These are phyloP conservation scores for Chydorus sphaericus DNA, from an alignment of 2,888 invertebrate genomes.

Conservation along the genomic window DNA sequence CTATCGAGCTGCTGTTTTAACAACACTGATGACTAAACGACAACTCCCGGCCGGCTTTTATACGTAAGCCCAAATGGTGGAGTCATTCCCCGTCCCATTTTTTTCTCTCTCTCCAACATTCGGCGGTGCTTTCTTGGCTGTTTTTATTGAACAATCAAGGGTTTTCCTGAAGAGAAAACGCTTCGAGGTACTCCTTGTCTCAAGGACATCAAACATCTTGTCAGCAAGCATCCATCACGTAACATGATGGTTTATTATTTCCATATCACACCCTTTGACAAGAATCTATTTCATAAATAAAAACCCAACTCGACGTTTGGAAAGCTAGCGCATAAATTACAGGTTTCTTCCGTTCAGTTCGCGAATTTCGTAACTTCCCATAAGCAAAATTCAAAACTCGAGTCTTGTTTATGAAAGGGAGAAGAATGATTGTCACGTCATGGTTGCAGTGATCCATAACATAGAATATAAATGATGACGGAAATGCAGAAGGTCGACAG, in stretches of 20 bases:
- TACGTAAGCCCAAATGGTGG: neutral
- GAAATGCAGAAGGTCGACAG: neutral
- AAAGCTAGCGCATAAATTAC: too few species aligned
- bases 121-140: neutral
- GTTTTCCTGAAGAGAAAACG: neutral
- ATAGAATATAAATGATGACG: neutral
- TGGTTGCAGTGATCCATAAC: too few species aligned
- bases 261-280: too few species aligned
- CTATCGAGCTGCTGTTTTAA: neutral
- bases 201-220: neutral
- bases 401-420: too few species aligned
- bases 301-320: too few species aligned
- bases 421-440: too few species aligned
- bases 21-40: neutral
- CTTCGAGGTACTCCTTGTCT: too few species aligned
- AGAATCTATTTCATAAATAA: too few species aligned
- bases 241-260: too few species aligned
- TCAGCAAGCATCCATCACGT: neutral
- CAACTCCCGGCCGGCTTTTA: neutral
- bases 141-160: neutral
- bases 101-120: neutral
- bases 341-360: too few species aligned
- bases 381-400: too few species aligned
- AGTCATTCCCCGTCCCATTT: neutral
- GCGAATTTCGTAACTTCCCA: too few species aligned